These are phyloP conservation scores for Argyrosomus regius DNA, from an alignment of 2,797 vertebrate species.

Conservation along the genomic window DNA sequence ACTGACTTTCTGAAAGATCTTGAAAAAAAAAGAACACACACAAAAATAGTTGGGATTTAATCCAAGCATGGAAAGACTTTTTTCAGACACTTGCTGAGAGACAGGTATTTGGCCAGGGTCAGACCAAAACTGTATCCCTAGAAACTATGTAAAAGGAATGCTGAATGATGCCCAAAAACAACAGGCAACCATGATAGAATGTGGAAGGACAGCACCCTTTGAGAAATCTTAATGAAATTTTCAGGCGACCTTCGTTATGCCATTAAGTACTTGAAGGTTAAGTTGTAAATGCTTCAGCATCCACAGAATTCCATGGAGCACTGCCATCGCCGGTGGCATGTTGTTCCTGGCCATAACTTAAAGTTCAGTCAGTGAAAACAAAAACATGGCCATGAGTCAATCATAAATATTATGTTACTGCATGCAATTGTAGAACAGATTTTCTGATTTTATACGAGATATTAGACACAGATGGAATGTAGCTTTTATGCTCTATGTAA, in stretches of 20 bases:
- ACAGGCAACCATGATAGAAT: conserved; percentile 46
- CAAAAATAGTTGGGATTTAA: neutral
- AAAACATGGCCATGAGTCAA: conserved; percentile 19
- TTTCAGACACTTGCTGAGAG: conserved; percentile 62
- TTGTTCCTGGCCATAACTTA: conserved; percentile 52
- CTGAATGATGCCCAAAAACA: conserved; percentile 59
- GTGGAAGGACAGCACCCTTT: conserved; percentile 2
- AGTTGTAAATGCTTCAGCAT: conserved; percentile 42
- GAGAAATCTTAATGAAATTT: conserved; percentile 50
- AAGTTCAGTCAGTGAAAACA: conserved; percentile 50
- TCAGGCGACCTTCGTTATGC: conserved; percentile 48
- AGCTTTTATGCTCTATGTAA: conserved; percentile 21
- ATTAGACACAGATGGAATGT: conserved; percentile 33
- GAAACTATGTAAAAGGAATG: conserved; percentile 65
- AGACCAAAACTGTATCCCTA: conserved; percentile 40
- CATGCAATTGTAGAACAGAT: conserved; percentile 16
- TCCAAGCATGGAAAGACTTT: conserved; percentile 28
- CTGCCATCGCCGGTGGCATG: conserved; percentile 10
- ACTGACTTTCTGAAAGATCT: conserved; percentile 14
- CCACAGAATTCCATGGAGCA: conserved; percentile 4
- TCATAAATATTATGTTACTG: conserved; percentile 35
- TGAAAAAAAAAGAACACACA: conserved; percentile 1
- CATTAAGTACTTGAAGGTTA: conserved; percentile 42
- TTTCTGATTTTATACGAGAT: neutral
- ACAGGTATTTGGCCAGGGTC: conserved; percentile 59